A percentile compares a stretch with the other conserved stretches of the same genome.
phyloP scores from a whole-genome alignment of 2,797 vertebrate genomes.

The Sphenopsis melanotis region DNA sequence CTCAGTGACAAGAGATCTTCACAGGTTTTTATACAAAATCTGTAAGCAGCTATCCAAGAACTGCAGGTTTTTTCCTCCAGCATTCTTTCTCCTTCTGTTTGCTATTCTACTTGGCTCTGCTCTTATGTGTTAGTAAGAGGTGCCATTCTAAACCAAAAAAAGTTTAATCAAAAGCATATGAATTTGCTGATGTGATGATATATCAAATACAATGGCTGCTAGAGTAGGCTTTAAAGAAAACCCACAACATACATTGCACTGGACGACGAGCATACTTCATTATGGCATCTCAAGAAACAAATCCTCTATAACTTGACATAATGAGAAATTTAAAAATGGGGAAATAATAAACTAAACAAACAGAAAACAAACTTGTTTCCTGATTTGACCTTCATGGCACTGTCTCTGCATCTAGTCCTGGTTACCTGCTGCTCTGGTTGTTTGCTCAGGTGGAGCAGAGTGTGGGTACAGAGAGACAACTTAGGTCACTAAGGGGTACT shows the following conservation, averaged over 20 bases:
- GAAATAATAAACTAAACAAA: background rate
- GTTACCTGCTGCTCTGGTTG: background rate
- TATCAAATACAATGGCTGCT: background rate
- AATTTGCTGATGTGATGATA: background rate
- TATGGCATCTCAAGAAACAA: background rate
- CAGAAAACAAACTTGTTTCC: background rate
- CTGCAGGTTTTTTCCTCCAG: slow-evolving; percentile 16
- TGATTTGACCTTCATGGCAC: background rate
- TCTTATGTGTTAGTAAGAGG: background rate
- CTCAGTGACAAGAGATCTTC: slow-evolving; percentile 6
- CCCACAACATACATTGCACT: background rate
- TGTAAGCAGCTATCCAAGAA: slow-evolving; percentile 12
- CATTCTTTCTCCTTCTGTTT: background rate
- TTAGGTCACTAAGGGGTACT: background rate
- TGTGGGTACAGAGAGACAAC: background rate
- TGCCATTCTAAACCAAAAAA: slow-evolving; percentile 12
- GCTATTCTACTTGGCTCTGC: slow-evolving; percentile 20
- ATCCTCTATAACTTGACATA: background rate
- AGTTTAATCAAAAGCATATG: slow-evolving; percentile 10
- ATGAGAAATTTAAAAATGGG: background rate
- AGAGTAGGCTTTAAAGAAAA: slow-evolving; percentile 1
- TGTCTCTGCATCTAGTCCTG: background rate
- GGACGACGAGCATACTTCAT: background rate
- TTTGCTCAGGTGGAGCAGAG: background rate
- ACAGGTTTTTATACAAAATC: slow-evolving; percentile 36